These are phyloP conservation scores for Formicarius rufipectus DNA, from an alignment of 2,113 vertebrate genomes.

Conservation along the genomic window DNA sequence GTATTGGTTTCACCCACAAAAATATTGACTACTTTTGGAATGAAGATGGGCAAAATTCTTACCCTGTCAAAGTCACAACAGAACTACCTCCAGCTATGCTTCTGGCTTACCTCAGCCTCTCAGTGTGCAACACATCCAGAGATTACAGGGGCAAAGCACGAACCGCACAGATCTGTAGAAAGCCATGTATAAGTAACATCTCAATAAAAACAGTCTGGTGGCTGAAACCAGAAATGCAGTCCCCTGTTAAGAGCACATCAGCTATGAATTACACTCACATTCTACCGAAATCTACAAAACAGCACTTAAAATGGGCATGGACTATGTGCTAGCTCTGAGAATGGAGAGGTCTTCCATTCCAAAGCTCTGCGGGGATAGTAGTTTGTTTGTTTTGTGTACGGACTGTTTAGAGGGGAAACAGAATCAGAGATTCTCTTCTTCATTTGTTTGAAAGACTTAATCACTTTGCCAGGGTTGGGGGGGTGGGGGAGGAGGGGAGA, in stretches of 20 bases:
- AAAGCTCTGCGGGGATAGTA: neutral
- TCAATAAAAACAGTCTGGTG: neutral
- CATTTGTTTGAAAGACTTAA: neutral
- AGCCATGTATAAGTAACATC: neutral
- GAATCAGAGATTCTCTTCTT: neutral
- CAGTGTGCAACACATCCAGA: neutral
- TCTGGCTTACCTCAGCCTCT: neutral
- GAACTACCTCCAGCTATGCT: neutral
- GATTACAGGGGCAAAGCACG: neutral
- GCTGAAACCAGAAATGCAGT: neutral
- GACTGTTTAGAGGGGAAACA: neutral
- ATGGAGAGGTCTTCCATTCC: neutral
- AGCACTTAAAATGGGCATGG: neutral
- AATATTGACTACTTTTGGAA: neutral
- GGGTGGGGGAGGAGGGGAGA: too few species aligned
- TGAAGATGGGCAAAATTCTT: conserved; percentile 17
- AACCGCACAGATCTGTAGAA: neutral
- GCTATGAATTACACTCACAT: neutral
- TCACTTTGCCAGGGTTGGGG: too few species aligned
- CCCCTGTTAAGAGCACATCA: neutral
- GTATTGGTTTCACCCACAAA: neutral
- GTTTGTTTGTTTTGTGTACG: neutral
- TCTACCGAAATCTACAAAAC: neutral
- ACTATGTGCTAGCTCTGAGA: neutral
- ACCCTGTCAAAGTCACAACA: neutral